These are phyloP conservation scores for Campoplex capitator DNA, from an alignment of 2,888 invertebrate species.

Conservation along the genomic window DNA sequence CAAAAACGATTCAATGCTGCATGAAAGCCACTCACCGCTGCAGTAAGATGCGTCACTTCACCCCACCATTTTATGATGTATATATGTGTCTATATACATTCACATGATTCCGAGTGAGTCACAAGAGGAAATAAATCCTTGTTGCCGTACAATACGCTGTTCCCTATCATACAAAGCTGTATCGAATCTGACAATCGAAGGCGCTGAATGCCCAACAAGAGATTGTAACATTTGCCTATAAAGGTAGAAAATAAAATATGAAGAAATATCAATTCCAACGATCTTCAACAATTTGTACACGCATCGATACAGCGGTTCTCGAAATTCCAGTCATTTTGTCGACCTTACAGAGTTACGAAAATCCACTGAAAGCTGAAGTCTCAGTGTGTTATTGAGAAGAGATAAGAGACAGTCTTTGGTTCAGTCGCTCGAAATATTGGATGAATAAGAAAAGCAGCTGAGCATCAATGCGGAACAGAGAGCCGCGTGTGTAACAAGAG, in stretches of 20 bases:
- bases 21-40: slow-evolving; percentile 42
- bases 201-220: slow-evolving; percentile 5
- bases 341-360: no score
- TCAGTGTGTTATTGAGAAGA: not conserved
- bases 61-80: slow-evolving; percentile 9
- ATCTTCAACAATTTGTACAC: not conserved
- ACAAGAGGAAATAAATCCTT: slow-evolving; percentile 63
- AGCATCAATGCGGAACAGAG: slow-evolving; percentile 51
- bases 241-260: slow-evolving; percentile 31
- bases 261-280: slow-evolving; percentile 7
- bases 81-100: not conserved
- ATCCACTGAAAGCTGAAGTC: not conserved
- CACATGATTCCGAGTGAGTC: slow-evolving; percentile 50
- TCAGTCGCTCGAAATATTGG: slow-evolving; percentile 33
- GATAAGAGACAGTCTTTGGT: slow-evolving; percentile 21
- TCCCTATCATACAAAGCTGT: slow-evolving; percentile 9
- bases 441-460: slow-evolving; percentile 61
- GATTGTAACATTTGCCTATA: not conserved
- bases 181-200: slow-evolving; percentile 37
- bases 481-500: slow-evolving; percentile 37
- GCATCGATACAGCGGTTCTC: not conserved
- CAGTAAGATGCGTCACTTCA: slow-evolving; percentile 63
- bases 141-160: slow-evolving; percentile 1
- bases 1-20: slow-evolving; percentile 26
- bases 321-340: not conserved